These are phyloP conservation scores for Tenthredo distinguenda DNA, from an alignment of 2,888 invertebrate species.

Conservation along the genomic window DNA sequence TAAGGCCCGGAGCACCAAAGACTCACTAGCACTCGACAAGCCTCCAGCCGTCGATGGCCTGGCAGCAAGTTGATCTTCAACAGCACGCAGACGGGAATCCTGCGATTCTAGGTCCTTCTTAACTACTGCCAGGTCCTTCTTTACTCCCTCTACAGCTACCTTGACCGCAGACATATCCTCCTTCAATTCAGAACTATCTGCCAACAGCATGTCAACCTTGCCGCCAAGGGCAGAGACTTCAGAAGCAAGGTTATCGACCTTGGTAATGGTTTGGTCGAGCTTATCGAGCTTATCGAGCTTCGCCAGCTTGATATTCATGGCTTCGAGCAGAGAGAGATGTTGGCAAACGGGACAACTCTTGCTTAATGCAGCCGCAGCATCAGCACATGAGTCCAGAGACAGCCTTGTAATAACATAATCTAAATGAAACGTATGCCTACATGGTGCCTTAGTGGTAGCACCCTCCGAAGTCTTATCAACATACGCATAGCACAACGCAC, in stretches of 20 bases:
- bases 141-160: not conserved
- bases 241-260: not conserved
- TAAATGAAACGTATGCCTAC: too few species aligned
- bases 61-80: not conserved
- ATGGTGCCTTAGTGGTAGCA: too few species aligned
- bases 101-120: not conserved
- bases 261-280: not conserved
- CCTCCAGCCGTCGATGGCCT: not conserved
- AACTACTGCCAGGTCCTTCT: not conserved
- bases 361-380: too few species aligned
- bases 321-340: too few species aligned
- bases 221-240: not conserved
- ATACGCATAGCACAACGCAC: too few species aligned
- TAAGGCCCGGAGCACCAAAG: too few species aligned
- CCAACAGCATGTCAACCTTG: not conserved
- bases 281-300: not conserved
- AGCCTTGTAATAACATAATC: too few species aligned
- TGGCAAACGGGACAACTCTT: too few species aligned
- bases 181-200: not conserved
- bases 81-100: not conserved
- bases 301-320: too few species aligned
- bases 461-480: too few species aligned
- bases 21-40: too few species aligned
- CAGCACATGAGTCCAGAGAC: too few species aligned
- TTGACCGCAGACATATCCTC: not conserved